phyloP scores from a whole-genome alignment of 23 tunicate genomes.

The Aplidium turbinatum region DNA sequence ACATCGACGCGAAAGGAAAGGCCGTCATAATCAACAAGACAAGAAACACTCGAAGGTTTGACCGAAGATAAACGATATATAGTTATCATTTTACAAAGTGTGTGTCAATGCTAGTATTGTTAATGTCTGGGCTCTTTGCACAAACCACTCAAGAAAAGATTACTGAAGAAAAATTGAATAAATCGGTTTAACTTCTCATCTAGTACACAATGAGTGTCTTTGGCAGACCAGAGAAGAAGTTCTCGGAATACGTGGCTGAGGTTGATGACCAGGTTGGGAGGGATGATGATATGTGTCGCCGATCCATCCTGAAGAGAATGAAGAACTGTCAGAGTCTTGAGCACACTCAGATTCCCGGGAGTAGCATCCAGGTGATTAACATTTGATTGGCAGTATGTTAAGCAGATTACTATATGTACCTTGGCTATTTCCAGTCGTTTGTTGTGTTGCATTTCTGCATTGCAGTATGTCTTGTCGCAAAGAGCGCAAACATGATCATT shows the following conservation, averaged over 20 bases:
- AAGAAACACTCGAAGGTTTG: conserved; percentile 62
- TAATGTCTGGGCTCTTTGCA: neutral
- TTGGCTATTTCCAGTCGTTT: too few species aligned
- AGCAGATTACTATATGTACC: too few species aligned
- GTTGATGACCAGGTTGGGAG: conserved; percentile 28
- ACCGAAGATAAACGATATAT: neutral
- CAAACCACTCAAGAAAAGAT: too few species aligned
- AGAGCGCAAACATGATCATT: too few species aligned
- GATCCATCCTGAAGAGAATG: conserved; percentile 73
- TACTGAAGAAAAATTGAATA: too few species aligned
- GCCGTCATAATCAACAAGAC: conserved; percentile 83
- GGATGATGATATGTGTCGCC: conserved; percentile 66
- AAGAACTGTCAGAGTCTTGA: conserved; percentile 65
- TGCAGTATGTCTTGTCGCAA: too few species aligned
- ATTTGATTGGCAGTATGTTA: too few species aligned
- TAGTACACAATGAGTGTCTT: too few species aligned
- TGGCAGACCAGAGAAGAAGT: conserved; percentile 69
- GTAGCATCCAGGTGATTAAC: neutral
- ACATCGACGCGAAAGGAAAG: conserved; percentile 80
- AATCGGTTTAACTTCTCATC: too few species aligned
- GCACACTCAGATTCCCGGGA: conserved; percentile 22
- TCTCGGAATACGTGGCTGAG: conserved; percentile 37
- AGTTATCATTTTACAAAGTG: neutral
- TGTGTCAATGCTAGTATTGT: neutral
- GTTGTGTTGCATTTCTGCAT: too few species aligned